Conservation (phyloP, 2,797 vertebrate genomes). For the Halcyon chelicuti region DNA sequence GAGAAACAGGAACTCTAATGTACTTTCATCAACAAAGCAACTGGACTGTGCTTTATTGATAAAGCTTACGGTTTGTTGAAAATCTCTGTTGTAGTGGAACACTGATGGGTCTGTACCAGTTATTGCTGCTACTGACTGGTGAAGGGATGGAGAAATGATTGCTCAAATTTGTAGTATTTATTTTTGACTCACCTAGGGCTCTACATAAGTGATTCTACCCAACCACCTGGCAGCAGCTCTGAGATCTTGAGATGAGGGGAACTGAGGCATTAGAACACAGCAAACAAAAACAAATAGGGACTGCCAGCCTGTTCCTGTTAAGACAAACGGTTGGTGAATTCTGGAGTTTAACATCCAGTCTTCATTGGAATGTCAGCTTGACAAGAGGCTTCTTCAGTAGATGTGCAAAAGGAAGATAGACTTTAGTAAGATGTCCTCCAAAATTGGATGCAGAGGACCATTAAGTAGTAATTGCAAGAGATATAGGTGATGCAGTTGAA, state of each 20-base stretch:
- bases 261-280: background rate
- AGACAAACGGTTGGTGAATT: slow-evolving; percentile 21
- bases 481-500: background rate
- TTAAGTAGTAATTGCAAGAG: background rate
- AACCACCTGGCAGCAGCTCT: slow-evolving; percentile 23
- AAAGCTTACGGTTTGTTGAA: slow-evolving; percentile 41
- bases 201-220: slow-evolving; percentile 26
- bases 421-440: background rate
- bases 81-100: slow-evolving; percentile 45
- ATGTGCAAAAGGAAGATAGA: background rate
- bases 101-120: slow-evolving; percentile 61
- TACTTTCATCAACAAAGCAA: slow-evolving; percentile 38
- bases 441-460: background rate
- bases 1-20: slow-evolving; percentile 77
- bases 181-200: slow-evolving; percentile 50
- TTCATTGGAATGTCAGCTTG: background rate
- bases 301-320: background rate
- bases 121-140: slow-evolving; percentile 65
- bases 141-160: background rate
- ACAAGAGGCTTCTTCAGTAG: background rate
- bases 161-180: slow-evolving; percentile 8
- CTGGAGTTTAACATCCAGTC: background rate
- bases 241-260: background rate
- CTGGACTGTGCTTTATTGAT: slow-evolving; percentile 50
- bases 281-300: background rate